Evolutionary conservation across 2,113 vertebrate genomes (phyloP).

Genomic region (Pao palembangensis): DNA sequence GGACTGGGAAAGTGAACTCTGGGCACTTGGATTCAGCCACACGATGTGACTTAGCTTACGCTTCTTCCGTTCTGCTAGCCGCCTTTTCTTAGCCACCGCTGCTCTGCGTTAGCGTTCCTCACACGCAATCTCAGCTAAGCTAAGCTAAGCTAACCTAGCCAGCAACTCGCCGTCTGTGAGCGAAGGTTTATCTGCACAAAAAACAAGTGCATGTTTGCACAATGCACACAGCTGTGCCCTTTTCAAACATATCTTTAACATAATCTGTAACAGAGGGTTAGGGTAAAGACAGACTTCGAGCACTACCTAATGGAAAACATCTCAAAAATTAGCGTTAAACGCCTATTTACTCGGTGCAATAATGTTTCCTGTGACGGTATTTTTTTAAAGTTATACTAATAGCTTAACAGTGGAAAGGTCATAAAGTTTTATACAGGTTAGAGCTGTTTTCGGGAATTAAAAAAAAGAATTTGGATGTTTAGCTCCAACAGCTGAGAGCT

Average conservation of each 20-base stretch:
- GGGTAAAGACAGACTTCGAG: too few species aligned
- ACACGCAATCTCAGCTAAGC: too few species aligned
- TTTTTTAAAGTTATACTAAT: neutral
- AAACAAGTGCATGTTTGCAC: too few species aligned
- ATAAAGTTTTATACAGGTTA: neutral
- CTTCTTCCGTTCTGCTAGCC: neutral
- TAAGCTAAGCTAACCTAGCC: neutral
- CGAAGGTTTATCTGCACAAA: neutral
- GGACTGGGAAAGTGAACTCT: neutral
- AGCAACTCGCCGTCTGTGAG: neutral
- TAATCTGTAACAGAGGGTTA: too few species aligned
- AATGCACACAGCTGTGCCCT: too few species aligned
- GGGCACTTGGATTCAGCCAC: neutral
- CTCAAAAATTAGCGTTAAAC: too few species aligned
- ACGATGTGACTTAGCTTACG: neutral
- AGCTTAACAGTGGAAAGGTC: neutral
- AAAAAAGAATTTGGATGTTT: neutral
- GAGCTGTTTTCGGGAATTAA: neutral
- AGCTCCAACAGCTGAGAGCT: slow-evolving; percentile 1
- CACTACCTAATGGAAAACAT: too few species aligned
- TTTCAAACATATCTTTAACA: too few species aligned
- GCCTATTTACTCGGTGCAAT: too few species aligned
- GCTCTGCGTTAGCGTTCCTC: neutral
- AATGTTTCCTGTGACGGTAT: too few species aligned
- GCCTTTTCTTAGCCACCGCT: neutral